Evolutionary conservation across 2,888 invertebrate species (phyloP), one percentile per base, ranked within the genome.

Genomic region (Oithona nana): DNA sequence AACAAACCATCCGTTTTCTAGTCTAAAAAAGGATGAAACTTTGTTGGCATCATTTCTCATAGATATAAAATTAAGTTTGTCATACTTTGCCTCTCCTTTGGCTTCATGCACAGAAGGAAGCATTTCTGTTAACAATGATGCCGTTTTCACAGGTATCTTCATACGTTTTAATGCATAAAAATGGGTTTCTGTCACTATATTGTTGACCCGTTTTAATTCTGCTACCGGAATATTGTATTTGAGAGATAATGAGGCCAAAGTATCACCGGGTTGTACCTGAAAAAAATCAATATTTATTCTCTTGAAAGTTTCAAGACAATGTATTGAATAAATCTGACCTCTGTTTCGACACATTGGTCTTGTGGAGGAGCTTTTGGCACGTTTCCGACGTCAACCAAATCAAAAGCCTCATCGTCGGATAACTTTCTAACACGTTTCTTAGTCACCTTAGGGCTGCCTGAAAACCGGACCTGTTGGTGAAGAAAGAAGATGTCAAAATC

Each of bases 201-300:
- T 30, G 31, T 57, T 57, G 6, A 57, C 30, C 8, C 57, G n/a
- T 31, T 57, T 57, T 1, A 57, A 29, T 20, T 57, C 57, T 2
- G 57, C 39, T 4, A 57, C 30, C n/a, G 57, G 30, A n/a, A 57
- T 20, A 20, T 57, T 57, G 30, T 57, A 57, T 31, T 31, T 30
- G 22, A 57, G 31, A 8, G 57, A 28, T 8, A 57, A n/a, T 8
- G 57, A 30, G 22, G 16, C 1, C 39, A 57, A 57, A 20, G 30
- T 57, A 13, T 57, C 39, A 28, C 30, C 30, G 24, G 54, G 24
- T 11, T 54, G 54, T 3, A 54, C 39, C 39, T 39, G 39, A 39
- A 11, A 39, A 39, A n/a, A n/a, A n/a, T n/a, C n/a, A n/a, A n/a
- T n/a, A n/a, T n/a, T n/a, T n/a, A n/a, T n/a, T n/a, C 39, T 11